phyloP scores from a whole-genome alignment of 2,797 vertebrate species.

The Centroberyx gerrardi region DNA sequence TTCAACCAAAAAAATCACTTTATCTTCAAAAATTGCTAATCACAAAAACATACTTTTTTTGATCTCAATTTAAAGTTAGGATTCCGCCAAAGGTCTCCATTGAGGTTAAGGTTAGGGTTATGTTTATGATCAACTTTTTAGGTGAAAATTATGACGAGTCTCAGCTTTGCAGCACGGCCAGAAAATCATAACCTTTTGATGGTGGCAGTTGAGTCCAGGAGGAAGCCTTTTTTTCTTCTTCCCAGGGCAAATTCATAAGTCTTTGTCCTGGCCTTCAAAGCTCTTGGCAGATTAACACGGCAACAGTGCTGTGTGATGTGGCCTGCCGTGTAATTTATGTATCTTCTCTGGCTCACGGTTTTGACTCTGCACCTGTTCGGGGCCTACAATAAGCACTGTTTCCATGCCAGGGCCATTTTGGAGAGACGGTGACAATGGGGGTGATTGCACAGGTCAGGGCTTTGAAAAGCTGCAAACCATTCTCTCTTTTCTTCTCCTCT shows the following conservation, averaged over 20 bases:
- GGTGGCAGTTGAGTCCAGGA: conserved; percentile 32
- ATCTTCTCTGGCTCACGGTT: conserved; percentile 70
- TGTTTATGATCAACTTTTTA: background rate
- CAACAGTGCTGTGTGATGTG: conserved; percentile 73
- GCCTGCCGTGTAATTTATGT: conserved; percentile 82
- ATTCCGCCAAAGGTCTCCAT: background rate
- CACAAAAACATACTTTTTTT: too few species aligned
- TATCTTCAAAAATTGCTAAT: too few species aligned
- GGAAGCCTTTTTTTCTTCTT: conserved; percentile 32
- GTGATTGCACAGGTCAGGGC: conserved; percentile 61
- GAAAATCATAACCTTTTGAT: conserved; percentile 49
- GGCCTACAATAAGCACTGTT: conserved; percentile 68
- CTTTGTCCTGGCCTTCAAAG: conserved; percentile 79
- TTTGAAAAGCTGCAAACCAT: conserved; percentile 47
- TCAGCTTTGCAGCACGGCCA: conserved; percentile 3
- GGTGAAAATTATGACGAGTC: conserved; percentile 17
- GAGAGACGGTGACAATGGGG: conserved; percentile 59
- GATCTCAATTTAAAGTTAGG: too few species aligned
- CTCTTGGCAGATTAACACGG: conserved; percentile 83
- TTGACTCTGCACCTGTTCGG: conserved; percentile 83
- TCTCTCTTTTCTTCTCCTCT: conserved; percentile 59
- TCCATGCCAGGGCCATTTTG: conserved; percentile 58
- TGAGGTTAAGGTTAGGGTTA: background rate
- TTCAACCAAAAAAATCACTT: too few species aligned
- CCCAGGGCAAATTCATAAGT: conserved; percentile 70